Base-by-base conservation (phyloP, 1,140 invertebrate species). In the Lepeophtheirus salmonis region DNA sequence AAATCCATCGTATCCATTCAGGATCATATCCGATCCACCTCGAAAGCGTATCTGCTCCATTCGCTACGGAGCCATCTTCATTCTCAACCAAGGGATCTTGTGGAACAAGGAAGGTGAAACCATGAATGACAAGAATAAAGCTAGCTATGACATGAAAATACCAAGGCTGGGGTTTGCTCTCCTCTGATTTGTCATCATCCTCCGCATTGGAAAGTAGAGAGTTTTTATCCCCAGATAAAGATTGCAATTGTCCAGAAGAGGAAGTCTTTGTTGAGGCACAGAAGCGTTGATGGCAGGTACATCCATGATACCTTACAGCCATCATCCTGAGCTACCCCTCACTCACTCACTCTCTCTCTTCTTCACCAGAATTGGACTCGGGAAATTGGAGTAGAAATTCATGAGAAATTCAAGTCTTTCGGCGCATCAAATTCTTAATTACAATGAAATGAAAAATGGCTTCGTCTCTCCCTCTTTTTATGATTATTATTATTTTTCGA, bases 91-190 rank as follows among this genome's bases (percentile, higher is more conserved):
- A n/a, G 21, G 55, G 26, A 18, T 30, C 26, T n/a, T 57, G 55
- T 30, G 55, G 55, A 17, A 57, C 55, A 21, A 57, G 25, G 55
- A 57, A 57, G 2, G 55, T 57, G n/a, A 57, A 41, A 12, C 55
- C 55, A 25, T 57, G 55, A 16, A 57, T 30, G 13, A 57, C 55
- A 3, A 57, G 55, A 30, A 57, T 57, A 16, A 57, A 24, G 26
- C 23, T 26, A 1, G 55, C 55, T 16, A 57, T 25, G 20, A 57
- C 55, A 23, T 57, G 55, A 41, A 57, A 57, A n/a, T 57, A 57
- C 55, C 55, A 57, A 2, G 55, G 55, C 25, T 57, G 55, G n/a
- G 55, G 22, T 21, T 57, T 57, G 10, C 21, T 41, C 55, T 57
- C 55, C 23, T 57, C 55, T 2, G 14, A n/a, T n/a, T 2, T 57